Evolutionary conservation across 2,888 invertebrate species (phyloP).

Genomic region (Rotaria macrura): DNA sequence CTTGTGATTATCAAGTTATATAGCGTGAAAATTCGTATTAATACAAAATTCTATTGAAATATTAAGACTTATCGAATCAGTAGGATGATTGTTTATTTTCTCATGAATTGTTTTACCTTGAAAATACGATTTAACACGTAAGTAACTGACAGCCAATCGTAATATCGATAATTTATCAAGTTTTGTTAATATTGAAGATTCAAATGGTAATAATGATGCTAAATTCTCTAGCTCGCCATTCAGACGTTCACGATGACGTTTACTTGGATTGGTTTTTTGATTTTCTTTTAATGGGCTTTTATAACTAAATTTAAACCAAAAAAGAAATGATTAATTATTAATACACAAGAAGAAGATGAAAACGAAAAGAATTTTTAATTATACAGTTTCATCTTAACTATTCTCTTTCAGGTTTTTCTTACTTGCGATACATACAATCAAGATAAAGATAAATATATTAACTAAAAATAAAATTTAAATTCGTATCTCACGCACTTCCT

Average conservation of each 20-base stretch:
- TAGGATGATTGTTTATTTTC: not conserved
- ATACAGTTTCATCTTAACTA: too few species aligned
- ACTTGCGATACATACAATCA: too few species aligned
- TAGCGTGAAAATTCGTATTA: not conserved
- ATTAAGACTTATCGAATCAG: not conserved
- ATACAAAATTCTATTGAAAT: not conserved
- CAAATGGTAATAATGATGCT: conserved; percentile 70
- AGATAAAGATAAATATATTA: too few species aligned
- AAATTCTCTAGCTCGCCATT: conserved; percentile 95
- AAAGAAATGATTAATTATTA: not conserved
- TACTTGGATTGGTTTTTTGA: conserved; percentile 71
- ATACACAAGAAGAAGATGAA: too few species aligned
- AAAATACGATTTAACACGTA: conserved; percentile 78
- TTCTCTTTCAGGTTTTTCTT: too few species aligned
- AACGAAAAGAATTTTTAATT: too few species aligned
- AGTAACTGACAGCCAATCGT: conserved; percentile 89
- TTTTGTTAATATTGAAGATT: conserved; percentile 92
- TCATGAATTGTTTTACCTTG: conserved; percentile 64
- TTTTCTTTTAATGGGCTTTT: conserved; percentile 33
- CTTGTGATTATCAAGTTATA: not conserved
- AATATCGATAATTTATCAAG: conserved; percentile 93
- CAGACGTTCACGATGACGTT: conserved; percentile 87
- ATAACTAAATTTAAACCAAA: conserved; percentile 28
- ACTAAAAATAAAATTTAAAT: too few species aligned
- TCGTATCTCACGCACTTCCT: not conserved